Percentiles rank a stretch among this genome's conserved stretches.
Conservation (phyloP, 2,113 vertebrate species). For the Thinocorus orbignyianus region DNA sequence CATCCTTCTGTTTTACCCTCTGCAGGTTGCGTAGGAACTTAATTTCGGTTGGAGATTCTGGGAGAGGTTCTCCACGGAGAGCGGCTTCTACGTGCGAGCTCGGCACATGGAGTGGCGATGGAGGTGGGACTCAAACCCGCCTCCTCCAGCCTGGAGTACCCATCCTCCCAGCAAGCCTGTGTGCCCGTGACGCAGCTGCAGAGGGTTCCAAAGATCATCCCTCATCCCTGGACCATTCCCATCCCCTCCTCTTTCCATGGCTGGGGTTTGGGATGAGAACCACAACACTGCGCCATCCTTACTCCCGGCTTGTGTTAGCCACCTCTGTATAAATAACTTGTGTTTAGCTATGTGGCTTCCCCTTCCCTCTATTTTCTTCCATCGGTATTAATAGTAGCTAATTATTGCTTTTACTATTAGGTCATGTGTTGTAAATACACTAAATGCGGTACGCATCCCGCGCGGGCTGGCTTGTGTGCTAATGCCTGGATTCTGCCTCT, state of each 20-base stretch:
- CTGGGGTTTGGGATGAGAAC: background rate
- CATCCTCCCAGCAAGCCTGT: background rate
- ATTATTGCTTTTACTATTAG: constrained; percentile 60
- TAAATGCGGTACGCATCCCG: background rate
- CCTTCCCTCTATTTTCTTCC: background rate
- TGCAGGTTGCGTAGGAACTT: background rate
- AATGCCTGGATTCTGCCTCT: constrained; percentile 27
- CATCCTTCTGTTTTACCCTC: background rate
- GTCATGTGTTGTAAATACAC: constrained; percentile 46
- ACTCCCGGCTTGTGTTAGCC: background rate
- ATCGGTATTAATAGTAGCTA: constrained; percentile 47
- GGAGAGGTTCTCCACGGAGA: background rate
- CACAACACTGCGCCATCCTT: background rate
- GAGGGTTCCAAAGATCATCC: background rate
- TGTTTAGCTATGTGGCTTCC: background rate
- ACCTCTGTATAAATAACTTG: background rate
- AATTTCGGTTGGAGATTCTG: background rate
- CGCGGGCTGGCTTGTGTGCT: background rate
- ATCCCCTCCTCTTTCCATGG: rapidly evolving
- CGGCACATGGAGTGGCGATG: rapidly evolving
- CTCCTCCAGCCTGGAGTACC: background rate
- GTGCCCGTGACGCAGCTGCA: background rate
- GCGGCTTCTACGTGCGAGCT: background rate
- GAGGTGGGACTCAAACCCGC: background rate
- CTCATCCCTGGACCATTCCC: background rate